A percentile compares a stretch with the other conserved stretches of the same genome.
Evolutionary conservation across 1,140 invertebrate species (phyloP).

Genomic region (Nautilus pompilius): DNA sequence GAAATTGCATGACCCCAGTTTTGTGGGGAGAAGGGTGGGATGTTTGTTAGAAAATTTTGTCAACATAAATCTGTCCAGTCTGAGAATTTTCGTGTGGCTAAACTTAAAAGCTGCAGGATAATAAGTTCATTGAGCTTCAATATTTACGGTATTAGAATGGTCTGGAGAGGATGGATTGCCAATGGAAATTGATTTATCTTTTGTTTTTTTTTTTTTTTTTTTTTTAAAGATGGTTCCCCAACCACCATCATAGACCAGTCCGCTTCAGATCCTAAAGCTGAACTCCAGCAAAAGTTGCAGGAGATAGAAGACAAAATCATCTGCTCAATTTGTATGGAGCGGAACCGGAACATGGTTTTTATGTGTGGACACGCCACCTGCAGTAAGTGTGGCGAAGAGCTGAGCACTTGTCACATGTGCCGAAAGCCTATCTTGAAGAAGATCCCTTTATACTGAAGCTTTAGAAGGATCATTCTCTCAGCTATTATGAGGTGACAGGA

Average conservation of each 20-base stretch:
- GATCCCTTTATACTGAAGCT: conserved; percentile 68
- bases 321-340: conserved; percentile 63
- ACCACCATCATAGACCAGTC: neutral
- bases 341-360: conserved; percentile 78
- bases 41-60: too few relatives aligned
- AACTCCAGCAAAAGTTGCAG: conserved; percentile 79
- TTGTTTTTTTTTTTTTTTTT: neutral
- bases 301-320: conserved; percentile 85
- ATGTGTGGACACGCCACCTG: conserved; percentile 87
- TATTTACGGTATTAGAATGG: too few relatives aligned
- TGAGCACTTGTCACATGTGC: conserved; percentile 89
- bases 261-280: conserved; percentile 40
- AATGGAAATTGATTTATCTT: neutral
- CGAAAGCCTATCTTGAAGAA: conserved; percentile 83
- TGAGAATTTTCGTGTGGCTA: too few relatives aligned
- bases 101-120: too few relatives aligned
- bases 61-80: too few relatives aligned
- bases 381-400: conserved; percentile 74
- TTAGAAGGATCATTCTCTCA: too few relatives aligned
- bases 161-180: too few relatives aligned
- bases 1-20: too few relatives aligned
- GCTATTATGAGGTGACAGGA: too few relatives aligned
- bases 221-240: conserved; percentile 5
- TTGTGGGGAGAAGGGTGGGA: too few relatives aligned
- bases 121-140: too few relatives aligned